phyloP scores from a whole-genome alignment of 2,888 invertebrate species.

The Tortricodes alternella region DNA sequence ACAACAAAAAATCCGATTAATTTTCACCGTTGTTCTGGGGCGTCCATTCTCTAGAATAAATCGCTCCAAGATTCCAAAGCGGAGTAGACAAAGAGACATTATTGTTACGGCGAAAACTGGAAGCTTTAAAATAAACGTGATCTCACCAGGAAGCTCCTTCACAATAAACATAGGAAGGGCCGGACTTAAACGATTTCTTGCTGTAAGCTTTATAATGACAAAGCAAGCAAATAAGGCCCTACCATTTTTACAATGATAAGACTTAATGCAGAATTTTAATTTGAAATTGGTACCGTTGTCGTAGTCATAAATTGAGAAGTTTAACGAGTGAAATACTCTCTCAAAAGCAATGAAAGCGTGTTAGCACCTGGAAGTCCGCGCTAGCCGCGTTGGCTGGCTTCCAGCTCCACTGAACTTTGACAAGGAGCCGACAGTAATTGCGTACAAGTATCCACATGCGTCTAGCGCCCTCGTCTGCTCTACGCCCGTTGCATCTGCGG shows the following conservation, averaged over 20 bases:
- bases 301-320: conserved; percentile 41
- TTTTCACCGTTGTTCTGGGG: conserved; percentile 60
- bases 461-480: conserved; percentile 35
- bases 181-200: conserved; percentile 44
- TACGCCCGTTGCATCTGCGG: neutral
- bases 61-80: conserved; percentile 55
- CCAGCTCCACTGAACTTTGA: conserved; percentile 81
- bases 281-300: neutral
- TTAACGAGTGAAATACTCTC: conserved; percentile 43
- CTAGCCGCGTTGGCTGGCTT: conserved; percentile 69
- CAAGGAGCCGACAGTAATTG: conserved; percentile 63
- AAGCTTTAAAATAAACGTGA: conserved; percentile 64
- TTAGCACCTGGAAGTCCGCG: conserved; percentile 71
- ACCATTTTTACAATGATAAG: neutral
- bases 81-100: conserved; percentile 60
- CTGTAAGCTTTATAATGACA: conserved; percentile 15
- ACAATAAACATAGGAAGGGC: conserved; percentile 54
- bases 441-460: conserved; percentile 48
- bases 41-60: conserved; percentile 58
- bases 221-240: neutral
- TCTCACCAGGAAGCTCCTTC: conserved; percentile 61
- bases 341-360: conserved; percentile 50
- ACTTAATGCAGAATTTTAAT: neutral
- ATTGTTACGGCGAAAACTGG: conserved; percentile 44
- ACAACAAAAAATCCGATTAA: conserved; percentile 73